Percentiles rank a stretch among this genome's conserved stretches.
These are phyloP conservation scores for Brassicogethes aeneus DNA, from an alignment of 2,888 invertebrate species.

Conservation along the genomic window DNA sequence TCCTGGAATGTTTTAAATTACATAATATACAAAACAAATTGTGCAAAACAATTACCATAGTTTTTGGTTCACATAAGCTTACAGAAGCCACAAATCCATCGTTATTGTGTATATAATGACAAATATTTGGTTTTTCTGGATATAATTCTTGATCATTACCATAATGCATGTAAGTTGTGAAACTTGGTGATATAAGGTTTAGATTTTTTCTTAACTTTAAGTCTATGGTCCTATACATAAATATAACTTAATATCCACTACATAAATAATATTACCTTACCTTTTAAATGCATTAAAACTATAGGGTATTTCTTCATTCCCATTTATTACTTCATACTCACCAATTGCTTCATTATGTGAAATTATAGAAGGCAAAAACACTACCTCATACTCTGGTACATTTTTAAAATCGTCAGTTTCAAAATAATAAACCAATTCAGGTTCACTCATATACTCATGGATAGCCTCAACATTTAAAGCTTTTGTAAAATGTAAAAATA, in stretches of 20 bases:
- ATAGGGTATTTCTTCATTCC: slow-evolving; percentile 45
- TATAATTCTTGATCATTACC: slow-evolving; percentile 33
- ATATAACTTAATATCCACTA: too few species aligned
- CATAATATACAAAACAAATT: too few species aligned
- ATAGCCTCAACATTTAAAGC: slow-evolving; percentile 26
- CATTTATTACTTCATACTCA: slow-evolving; percentile 24
- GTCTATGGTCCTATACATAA: slow-evolving; percentile 45
- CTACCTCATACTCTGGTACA: slow-evolving; percentile 51
- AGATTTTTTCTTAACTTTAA: slow-evolving; percentile 55
- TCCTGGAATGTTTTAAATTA: slow-evolving; percentile 42
- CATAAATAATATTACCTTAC: slow-evolving; percentile 30
- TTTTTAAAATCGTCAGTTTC: slow-evolving; percentile 33
- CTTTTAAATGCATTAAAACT: slow-evolving; percentile 54
- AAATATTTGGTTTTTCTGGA: slow-evolving; percentile 39
- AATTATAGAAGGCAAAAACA: slow-evolving; percentile 47
- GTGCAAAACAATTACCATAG: slow-evolving; percentile 46
- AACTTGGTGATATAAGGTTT: slow-evolving; percentile 49
- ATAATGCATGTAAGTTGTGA: slow-evolving; percentile 50
- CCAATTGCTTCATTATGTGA: slow-evolving; percentile 23
- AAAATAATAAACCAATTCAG: slow-evolving; percentile 42
- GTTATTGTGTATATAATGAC: slow-evolving; percentile 58
- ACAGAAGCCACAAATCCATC: slow-evolving; percentile 54
- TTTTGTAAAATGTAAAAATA: too few species aligned
- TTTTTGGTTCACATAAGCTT: slow-evolving; percentile 54
- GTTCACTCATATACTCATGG: slow-evolving; percentile 37